Evolutionary conservation across 2,888 invertebrate genomes (phyloP), one percentile per base, ranked within the genome.

Genomic region (Ornithoptera priamus): DNA sequence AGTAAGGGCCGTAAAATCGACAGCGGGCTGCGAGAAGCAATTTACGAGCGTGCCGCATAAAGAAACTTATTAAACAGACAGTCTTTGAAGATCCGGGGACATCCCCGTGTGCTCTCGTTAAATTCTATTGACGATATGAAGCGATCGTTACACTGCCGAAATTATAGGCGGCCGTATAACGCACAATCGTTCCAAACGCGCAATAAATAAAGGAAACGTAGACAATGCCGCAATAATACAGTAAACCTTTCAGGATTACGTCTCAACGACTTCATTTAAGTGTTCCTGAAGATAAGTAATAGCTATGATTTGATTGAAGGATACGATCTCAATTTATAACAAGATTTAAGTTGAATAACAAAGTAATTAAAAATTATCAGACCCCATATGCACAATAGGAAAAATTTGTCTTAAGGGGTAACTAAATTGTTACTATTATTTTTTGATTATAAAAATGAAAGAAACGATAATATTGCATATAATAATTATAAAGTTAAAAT

Each of bases 1-100:
- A 80, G 78, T 79, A 81, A 81, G 79, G 79, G 80, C 78, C 80
- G 81, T 85, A 82, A 85, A 85, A 85, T 82, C 80, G 81, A 80
- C 81, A 76, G 77, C 77, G 80, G 77, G 76, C 79, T 80, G 80
- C 81, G 82, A 82, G 83, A 85, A 82, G 80, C 81, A 81, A 84
- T 86, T 86, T 85, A 88, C 84, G 83, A 86, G 79, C 83, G 78
- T 75, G 75, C 79, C 61, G 60, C 60, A 70, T 63, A 70, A 70
- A 70, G 70, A 70, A 70, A 70, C 70, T 70, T 67, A 67, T 67
- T 70, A 70, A 70, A 67, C 53, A 60, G 39, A 56, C 56, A 64
- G 64, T 42, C 70, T 67, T 67, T 67, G 64, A 67, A 67, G 60
- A 70, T 61, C 36, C 57, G 64, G 57, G 57, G 67, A 67, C 70